Percentiles rank a stretch among this genome's conserved stretches.
These are phyloP conservation scores for Drosophila robusta DNA, from an alignment of 2,888 invertebrate genomes.

Conservation along the genomic window DNA sequence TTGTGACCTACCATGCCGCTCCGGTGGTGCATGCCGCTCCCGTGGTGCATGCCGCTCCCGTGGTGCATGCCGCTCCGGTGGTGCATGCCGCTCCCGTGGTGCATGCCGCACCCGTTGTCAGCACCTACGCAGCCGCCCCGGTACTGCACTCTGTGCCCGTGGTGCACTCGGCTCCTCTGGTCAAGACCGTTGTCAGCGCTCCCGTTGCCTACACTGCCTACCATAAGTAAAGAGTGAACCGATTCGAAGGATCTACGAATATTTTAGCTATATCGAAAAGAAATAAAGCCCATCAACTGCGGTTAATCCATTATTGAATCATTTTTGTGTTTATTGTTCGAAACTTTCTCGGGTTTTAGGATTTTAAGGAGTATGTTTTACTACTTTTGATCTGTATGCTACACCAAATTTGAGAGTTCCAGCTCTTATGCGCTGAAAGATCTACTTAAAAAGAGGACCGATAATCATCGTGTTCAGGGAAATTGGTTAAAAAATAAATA, in stretches of 20 bases:
- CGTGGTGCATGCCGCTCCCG: conserved; percentile 31
- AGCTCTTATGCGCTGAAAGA: too few relatives aligned
- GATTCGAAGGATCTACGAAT: background rate
- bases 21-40: too few relatives aligned
- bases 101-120: conserved; percentile 53
- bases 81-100: conserved; percentile 67
- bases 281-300: background rate
- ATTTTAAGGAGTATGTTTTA: too few relatives aligned
- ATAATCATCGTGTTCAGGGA: too few relatives aligned
- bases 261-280: conserved; percentile 10
- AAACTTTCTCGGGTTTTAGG: too few relatives aligned
- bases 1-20: conserved; percentile 40
- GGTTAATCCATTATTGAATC: background rate
- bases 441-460: too few relatives aligned
- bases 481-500: too few relatives aligned
- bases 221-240: conserved; percentile 53
- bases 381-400: too few relatives aligned
- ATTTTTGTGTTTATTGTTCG: background rate
- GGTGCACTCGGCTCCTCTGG: conserved; percentile 60
- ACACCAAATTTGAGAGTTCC: too few relatives aligned
- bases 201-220: conserved; percentile 64
- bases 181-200: conserved; percentile 55
- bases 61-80: conserved; percentile 55
- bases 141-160: conserved; percentile 48
- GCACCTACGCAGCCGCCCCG: conserved; percentile 58